A percentile compares a stretch with the other conserved stretches of the same genome.
Conservation (phyloP, 2,113 vertebrate species). For the Sebastes fasciatus region DNA sequence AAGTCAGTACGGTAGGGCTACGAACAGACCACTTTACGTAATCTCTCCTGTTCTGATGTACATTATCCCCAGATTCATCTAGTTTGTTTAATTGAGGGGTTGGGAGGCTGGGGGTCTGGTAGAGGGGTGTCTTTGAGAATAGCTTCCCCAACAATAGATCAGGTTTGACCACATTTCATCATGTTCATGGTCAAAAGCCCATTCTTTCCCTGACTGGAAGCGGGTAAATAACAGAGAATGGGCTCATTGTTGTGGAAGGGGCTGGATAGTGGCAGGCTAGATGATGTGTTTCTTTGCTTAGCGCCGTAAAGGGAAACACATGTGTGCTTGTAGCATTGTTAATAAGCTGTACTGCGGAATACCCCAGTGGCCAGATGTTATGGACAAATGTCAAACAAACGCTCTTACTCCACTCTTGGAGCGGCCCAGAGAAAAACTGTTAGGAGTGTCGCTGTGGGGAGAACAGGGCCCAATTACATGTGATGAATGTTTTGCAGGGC, state of each 20-base stretch:
- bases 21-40: constrained; percentile 33
- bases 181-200: constrained; percentile 75
- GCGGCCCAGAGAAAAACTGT: constrained; percentile 58
- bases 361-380: constrained; percentile 85
- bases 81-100: constrained; percentile 59
- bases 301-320: constrained; percentile 85
- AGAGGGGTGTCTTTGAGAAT: constrained; percentile 58
- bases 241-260: constrained; percentile 84
- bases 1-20: constrained; percentile 16
- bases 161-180: constrained; percentile 78
- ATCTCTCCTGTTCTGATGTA: constrained; percentile 42
- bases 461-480: constrained; percentile 64
- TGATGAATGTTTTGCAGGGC: constrained; percentile 69
- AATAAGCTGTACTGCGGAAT: constrained; percentile 82
- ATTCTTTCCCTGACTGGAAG: constrained; percentile 78
- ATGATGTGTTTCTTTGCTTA: constrained; percentile 84
- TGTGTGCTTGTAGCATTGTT: constrained; percentile 84
- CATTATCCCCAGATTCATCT: constrained; percentile 55
- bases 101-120: constrained; percentile 2
- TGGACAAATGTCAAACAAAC: constrained; percentile 86
- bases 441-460: constrained; percentile 62
- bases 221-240: constrained; percentile 80
- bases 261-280: constrained; percentile 80
- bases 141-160: constrained; percentile 75
- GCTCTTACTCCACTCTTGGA: constrained; percentile 75